Percentiles rank a stretch among this genome's conserved stretches.
phyloP scores from a whole-genome alignment of 2,797 vertebrate species.

The Botia almorhae region DNA sequence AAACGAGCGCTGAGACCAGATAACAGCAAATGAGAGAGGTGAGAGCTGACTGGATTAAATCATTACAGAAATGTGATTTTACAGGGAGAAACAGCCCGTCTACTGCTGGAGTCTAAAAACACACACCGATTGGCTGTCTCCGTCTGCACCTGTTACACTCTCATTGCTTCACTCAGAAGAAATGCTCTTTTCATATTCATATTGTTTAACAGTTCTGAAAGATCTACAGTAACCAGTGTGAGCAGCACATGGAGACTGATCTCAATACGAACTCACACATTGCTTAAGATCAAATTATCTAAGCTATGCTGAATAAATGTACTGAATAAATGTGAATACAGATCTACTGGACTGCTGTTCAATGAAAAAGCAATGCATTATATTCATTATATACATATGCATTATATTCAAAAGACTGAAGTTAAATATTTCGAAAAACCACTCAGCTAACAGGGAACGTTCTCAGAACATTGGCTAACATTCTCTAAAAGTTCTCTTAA shows the following conservation, averaged over 20 bases:
- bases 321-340: too few relatives aligned
- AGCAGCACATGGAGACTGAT: neutral
- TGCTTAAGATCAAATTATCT: too few relatives aligned
- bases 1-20: constrained; percentile 21
- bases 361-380: too few relatives aligned
- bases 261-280: neutral
- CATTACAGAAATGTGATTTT: constrained; percentile 37
- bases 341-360: too few relatives aligned
- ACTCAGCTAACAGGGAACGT: too few relatives aligned
- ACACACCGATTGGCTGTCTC: neutral
- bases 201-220: neutral
- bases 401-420: too few relatives aligned
- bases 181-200: neutral
- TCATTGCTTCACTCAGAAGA: neutral
- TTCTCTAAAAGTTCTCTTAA: too few relatives aligned
- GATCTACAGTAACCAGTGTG: too few relatives aligned
- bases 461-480: too few relatives aligned
- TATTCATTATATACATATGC: too few relatives aligned
- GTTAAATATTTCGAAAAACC: too few relatives aligned
- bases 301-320: too few relatives aligned
- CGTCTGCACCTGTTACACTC: neutral
- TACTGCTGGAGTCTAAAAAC: neutral
- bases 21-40: constrained; percentile 28
- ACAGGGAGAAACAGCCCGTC: constrained; percentile 2
- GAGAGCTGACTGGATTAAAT: constrained; percentile 38